Evolutionary conservation across 1,140 invertebrate genomes (phyloP), one percentile per base, ranked within the genome.

Genomic region (Drosophila bifasciata): DNA sequence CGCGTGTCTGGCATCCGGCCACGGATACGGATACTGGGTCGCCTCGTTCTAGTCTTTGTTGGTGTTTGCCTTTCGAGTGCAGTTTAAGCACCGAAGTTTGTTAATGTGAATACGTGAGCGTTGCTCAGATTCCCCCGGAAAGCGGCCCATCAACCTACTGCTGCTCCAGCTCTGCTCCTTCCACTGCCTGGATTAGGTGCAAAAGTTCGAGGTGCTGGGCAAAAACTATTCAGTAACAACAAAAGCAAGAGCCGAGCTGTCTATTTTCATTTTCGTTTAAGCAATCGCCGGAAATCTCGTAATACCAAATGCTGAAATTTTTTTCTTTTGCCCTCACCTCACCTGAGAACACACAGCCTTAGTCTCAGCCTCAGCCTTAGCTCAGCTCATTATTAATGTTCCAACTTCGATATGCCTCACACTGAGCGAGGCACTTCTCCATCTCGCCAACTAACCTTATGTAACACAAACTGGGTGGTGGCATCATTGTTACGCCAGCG

Each of bases 21-120:
- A 46, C 44, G 17, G 19, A 46, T 19, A 32, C 36, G 32, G n/a
- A n/a, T n/a, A n/a, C n/a, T n/a, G n/a, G n/a, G n/a, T 36, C 11
- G 55, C 15, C 15, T 46, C 45, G 32, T 59, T 7, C 39, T 39
- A 40, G 21, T 32, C 8, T 32, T 17, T 40, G 44, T 43, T 76
- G 55, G 36, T 80, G 68, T 86, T 86, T 85, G 68, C 73, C 53
- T 67, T 68, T 81, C 73, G 76, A 86, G 73, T 85, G 73, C 81
- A 77, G 70, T 88, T 88, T 70, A 86, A 83, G 83, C 83, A 76
- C 67, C 70, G 56, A 88, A 83, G 75, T 88, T 88, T 66, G 79
- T 88, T 88, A 88, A 88, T 88, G 83, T 78, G 83, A 81, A 67
- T 89, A 88, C 83, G 83, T 88, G 83, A 81, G 75, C 46, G 74